Conservation (phyloP, 2,113 vertebrate genomes). For the Gymnorhina tibicen region DNA sequence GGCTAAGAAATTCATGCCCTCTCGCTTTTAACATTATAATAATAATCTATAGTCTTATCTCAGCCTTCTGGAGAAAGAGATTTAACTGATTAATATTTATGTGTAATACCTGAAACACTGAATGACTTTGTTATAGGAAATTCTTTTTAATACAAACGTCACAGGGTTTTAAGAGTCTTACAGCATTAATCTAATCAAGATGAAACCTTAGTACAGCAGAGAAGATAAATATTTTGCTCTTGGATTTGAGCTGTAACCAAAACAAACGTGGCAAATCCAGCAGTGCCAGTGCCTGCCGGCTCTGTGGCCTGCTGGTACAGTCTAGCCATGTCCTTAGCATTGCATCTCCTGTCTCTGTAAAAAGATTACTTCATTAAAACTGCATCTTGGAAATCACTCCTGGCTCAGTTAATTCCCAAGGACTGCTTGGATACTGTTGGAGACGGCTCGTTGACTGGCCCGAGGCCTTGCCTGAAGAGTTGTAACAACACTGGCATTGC, state of each 20-base stretch:
- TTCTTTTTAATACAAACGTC: background rate
- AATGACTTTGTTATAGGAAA: background rate
- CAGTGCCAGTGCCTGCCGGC: background rate
- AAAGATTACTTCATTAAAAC: background rate
- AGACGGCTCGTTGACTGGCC: background rate
- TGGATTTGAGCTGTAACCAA: background rate
- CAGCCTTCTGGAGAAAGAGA: background rate
- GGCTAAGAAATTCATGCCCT: background rate
- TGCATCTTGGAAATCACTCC: background rate
- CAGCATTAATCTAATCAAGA: background rate
- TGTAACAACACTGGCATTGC: fast-evolving
- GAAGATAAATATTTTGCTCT: background rate
- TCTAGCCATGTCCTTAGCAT: fast-evolving
- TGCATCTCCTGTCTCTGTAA: background rate
- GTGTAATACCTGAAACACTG: background rate
- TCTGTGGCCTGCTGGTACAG: fast-evolving
- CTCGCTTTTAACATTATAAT: background rate
- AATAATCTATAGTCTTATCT: background rate
- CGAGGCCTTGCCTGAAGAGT: background rate
- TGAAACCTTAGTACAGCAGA: background rate
- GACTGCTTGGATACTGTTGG: background rate
- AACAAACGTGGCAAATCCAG: background rate
- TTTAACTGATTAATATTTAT: background rate
- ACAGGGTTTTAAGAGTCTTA: background rate
- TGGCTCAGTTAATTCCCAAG: background rate